Conservation (phyloP, 37 sponge, comb jelly and placozoan genomes). For the Chondrosia reniformis region DNA sequence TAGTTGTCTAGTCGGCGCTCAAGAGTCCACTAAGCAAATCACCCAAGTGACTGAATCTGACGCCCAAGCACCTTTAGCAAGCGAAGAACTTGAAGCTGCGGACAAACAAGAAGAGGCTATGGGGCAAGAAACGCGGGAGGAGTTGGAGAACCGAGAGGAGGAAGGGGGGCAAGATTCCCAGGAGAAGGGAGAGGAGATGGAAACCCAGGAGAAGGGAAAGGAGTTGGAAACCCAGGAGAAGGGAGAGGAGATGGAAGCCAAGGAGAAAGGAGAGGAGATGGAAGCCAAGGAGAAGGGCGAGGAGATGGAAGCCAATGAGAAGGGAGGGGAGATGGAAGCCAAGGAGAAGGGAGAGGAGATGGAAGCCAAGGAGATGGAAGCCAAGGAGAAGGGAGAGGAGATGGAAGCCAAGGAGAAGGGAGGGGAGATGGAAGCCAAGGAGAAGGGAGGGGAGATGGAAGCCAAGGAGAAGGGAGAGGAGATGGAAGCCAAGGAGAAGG, state of each 20-base stretch:
- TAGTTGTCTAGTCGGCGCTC: no score
- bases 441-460: background rate
- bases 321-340: background rate
- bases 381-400: background rate
- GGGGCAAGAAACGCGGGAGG: background rate
- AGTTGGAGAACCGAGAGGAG: background rate
- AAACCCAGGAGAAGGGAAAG: background rate
- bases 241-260: background rate
- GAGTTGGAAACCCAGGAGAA: background rate
- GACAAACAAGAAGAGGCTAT: background rate
- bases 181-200: background rate
- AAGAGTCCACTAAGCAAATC: no score
- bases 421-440: background rate
- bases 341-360: background rate
- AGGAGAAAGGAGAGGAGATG: background rate
- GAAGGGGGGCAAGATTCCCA: background rate
- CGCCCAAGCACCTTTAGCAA: background rate
- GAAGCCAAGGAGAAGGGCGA: background rate
- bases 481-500: background rate
- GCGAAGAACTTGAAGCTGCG: background rate
- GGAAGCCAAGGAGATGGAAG: constrained; percentile 7
- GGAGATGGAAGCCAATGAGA: constrained; percentile 22
- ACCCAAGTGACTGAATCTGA: no score
- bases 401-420: background rate
- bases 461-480: background rate